Evolutionary conservation across 2,797 vertebrate species (phyloP).

Genomic region (Spinibarbus caldwelli): DNA sequence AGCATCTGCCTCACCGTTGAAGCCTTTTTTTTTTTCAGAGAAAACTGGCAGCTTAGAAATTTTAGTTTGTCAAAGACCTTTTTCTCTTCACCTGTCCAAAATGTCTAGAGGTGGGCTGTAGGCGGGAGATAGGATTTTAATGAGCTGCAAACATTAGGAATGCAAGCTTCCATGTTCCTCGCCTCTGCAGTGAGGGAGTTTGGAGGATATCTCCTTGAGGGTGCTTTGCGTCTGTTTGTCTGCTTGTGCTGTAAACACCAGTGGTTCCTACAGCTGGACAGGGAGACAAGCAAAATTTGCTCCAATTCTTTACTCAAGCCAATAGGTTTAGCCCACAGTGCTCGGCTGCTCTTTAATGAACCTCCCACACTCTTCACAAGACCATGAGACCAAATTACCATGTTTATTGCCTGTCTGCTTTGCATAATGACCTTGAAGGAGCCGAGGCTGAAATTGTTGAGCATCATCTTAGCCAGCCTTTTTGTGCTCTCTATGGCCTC

Average conservation of each 20-base stretch:
- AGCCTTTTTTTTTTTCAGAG: neutral
- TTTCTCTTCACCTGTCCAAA: slow-evolving; percentile 12
- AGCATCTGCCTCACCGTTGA: neutral
- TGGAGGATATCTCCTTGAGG: slow-evolving; percentile 13
- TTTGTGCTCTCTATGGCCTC: slow-evolving; percentile 5
- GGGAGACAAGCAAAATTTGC: slow-evolving; percentile 36
- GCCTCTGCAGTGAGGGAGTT: slow-evolving; percentile 9
- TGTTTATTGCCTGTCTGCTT: slow-evolving; percentile 52
- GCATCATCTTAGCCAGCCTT: slow-evolving; percentile 19
- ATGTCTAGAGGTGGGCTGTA: neutral
- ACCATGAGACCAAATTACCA: slow-evolving; percentile 45
- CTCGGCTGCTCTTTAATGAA: slow-evolving; percentile 35
- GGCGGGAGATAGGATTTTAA: neutral
- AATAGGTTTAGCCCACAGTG: slow-evolving; percentile 25
- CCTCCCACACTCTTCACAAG: slow-evolving; percentile 21
- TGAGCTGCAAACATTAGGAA: neutral
- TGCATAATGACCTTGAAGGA: slow-evolving; percentile 36
- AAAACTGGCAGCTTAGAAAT: neutral
- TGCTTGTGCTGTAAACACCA: slow-evolving; percentile 26
- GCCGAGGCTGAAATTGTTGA: slow-evolving; percentile 1
- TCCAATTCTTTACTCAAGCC: slow-evolving; percentile 27
- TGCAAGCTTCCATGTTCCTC: neutral
- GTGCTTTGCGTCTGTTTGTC: slow-evolving; percentile 15
- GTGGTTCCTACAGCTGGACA: slow-evolving; percentile 31
- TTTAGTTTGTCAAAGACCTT: neutral